phyloP scores from a whole-genome alignment of 2,113 vertebrate genomes.

The Erythrocercus mccallii region DNA sequence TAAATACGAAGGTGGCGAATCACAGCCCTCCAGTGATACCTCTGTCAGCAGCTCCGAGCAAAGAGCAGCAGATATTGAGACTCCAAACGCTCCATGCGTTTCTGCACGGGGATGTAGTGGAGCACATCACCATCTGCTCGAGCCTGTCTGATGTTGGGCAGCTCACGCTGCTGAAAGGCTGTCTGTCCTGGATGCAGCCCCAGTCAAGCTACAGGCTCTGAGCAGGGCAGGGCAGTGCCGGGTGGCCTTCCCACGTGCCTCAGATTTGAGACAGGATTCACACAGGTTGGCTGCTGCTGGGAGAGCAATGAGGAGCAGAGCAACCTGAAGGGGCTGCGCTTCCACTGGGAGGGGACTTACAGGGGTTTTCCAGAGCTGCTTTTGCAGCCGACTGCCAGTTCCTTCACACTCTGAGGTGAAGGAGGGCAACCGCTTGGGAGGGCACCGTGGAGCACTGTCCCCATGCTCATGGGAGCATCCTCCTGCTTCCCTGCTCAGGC shows the following conservation, averaged over 20 bases:
- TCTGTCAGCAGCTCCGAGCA: background rate
- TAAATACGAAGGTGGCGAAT: constrained; percentile 1
- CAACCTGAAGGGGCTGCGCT: background rate
- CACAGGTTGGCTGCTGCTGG: background rate
- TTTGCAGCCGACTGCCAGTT: fast-evolving
- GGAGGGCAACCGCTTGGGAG: background rate
- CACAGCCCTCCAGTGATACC: background rate
- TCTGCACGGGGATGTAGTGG: background rate
- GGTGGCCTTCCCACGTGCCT: fast-evolving
- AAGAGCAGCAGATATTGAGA: background rate
- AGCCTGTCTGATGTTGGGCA: background rate
- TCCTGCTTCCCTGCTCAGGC: background rate
- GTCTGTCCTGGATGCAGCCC: background rate
- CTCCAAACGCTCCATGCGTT: background rate
- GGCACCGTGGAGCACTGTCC: background rate
- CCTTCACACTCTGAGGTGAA: background rate
- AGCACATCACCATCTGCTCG: background rate
- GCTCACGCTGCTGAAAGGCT: background rate
- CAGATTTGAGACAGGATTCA: background rate
- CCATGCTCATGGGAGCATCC: fast-evolving
- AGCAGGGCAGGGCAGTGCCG: background rate
- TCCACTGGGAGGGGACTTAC: background rate
- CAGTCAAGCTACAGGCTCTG: background rate
- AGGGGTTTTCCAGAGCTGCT: background rate
- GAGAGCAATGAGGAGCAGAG: background rate